These are phyloP conservation scores for Umimayanthus kanabou DNA, from an alignment of 92 coral and sea anemone genomes.

Conservation along the genomic window DNA sequence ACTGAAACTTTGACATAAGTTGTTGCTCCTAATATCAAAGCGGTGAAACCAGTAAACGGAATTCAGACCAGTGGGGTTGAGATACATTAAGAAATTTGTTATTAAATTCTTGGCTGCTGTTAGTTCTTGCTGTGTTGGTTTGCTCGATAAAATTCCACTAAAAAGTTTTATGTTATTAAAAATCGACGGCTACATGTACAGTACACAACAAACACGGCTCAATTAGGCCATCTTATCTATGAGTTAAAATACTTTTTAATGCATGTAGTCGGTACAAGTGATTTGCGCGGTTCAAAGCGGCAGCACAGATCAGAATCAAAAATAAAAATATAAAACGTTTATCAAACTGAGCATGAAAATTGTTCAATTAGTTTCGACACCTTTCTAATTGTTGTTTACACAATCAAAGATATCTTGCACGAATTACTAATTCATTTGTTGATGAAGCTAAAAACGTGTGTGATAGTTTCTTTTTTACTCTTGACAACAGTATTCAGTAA, in stretches of 20 bases:
- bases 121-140: too few relatives aligned
- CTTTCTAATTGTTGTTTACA: slow-evolving; percentile 7
- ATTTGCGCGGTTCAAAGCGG: not conserved
- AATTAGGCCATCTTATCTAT: not conserved
- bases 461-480: not conserved
- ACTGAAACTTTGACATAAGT: too few relatives aligned
- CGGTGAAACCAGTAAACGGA: too few relatives aligned
- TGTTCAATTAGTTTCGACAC: not conserved
- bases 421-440: not conserved
- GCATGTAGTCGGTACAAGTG: not conserved
- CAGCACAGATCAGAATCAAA: not conserved
- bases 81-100: too few relatives aligned
- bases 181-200: too few relatives aligned
- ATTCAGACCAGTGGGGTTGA: too few relatives aligned
- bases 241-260: not conserved
- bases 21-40: too few relatives aligned
- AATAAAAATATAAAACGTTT: not conserved
- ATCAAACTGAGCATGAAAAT: not conserved
- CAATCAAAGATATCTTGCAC: not conserved
- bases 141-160: too few relatives aligned
- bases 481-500: not conserved
- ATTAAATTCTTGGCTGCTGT: too few relatives aligned
- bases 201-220: not conserved
- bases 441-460: not conserved
- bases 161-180: too few relatives aligned